Conservation (phyloP, 2,797 vertebrate genomes). For the Babyrousa celebensis region DNA sequence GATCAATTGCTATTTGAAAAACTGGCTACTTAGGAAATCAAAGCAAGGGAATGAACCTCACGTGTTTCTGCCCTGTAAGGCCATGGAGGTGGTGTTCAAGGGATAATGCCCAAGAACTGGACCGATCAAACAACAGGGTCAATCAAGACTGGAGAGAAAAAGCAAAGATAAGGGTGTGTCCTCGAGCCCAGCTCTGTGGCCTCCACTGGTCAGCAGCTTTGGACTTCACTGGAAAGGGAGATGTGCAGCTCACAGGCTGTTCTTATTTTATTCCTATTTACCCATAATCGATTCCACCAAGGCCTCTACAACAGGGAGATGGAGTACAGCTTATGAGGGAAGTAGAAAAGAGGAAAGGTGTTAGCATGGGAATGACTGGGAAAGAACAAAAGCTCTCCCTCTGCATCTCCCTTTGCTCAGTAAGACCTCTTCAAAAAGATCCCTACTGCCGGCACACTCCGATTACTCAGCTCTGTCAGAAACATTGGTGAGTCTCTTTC, state of each 20-base stretch:
- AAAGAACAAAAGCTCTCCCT: neutral
- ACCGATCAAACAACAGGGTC: neutral
- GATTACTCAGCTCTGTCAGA: neutral
- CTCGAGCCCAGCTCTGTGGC: neutral
- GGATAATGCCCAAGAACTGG: neutral
- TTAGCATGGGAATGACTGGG: neutral
- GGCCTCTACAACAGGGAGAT: neutral
- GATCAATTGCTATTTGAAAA: neutral
- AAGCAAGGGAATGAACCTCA: conserved; percentile 22
- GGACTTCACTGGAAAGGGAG: neutral
- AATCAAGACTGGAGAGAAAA: neutral
- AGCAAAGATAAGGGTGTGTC: neutral
- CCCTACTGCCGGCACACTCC: neutral
- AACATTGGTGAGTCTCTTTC: neutral
- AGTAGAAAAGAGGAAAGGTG: neutral
- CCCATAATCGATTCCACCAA: neutral
- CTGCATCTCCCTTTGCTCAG: neutral
- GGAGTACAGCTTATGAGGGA: neutral
- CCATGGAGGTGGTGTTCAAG: neutral
- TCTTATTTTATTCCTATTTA: neutral
- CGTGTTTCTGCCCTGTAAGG: neutral
- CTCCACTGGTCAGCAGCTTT: neutral
- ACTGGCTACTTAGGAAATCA: conserved; percentile 34
- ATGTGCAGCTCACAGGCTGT: neutral
- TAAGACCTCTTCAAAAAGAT: neutral